Conservation (phyloP, 2,113 vertebrate genomes). For the Callithrix jacchus region DNA sequence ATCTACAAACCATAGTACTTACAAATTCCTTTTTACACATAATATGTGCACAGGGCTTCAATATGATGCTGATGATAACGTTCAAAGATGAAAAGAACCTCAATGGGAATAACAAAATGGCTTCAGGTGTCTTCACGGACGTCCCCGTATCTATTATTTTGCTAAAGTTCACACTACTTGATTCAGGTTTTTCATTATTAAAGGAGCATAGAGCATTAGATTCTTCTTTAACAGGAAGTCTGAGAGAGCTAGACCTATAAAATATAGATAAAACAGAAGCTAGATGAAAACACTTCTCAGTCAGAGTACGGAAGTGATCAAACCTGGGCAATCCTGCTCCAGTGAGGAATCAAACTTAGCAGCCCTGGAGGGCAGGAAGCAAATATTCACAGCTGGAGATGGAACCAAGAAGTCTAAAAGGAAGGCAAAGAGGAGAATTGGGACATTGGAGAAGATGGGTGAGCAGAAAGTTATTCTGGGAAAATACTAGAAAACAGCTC, state of each 20-base stretch:
- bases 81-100: neutral
- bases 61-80: neutral
- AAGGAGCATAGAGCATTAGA: fast-evolving
- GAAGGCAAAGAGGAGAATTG: neutral
- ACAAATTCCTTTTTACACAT: neutral
- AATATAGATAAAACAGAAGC: neutral
- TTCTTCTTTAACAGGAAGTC: neutral
- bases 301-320: neutral
- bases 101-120: neutral
- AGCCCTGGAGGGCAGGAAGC: neutral
- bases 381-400: neutral
- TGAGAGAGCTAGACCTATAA: neutral
- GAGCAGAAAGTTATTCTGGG: neutral
- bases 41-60: neutral
- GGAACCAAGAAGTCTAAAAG: neutral
- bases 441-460: neutral
- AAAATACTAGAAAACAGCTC: neutral
- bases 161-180: neutral
- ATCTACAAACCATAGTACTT: neutral
- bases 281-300: neutral
- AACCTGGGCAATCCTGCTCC: too few species aligned
- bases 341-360: neutral
- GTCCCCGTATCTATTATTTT: neutral
- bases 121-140: neutral
- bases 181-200: neutral